Conservation (phyloP, 2,888 invertebrate genomes). For the Sialis lutaria region DNA sequence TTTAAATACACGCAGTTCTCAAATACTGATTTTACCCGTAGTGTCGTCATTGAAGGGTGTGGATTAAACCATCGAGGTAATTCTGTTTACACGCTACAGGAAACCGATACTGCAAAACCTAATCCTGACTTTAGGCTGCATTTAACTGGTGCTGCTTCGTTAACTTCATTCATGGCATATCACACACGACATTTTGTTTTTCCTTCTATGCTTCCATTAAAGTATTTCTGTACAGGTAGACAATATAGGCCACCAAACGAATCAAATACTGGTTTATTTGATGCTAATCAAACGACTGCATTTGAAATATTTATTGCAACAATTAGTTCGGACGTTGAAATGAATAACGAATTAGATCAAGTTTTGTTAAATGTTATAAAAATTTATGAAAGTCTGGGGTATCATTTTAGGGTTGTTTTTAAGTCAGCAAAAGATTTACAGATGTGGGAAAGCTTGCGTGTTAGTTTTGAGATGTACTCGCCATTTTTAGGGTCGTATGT, state of each 20-base stretch:
- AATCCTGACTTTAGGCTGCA: constrained; percentile 40
- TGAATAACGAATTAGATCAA: constrained; percentile 35
- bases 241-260: constrained; percentile 37
- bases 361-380: constrained; percentile 31
- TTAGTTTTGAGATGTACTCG: constrained; percentile 61
- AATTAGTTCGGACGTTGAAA: constrained; percentile 26
- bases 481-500: constrained; percentile 40
- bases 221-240: constrained; percentile 51
- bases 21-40: constrained; percentile 63
- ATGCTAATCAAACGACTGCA: constrained; percentile 49
- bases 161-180: constrained; percentile 56
- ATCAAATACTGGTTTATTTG: constrained; percentile 36
- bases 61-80: constrained; percentile 35
- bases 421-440: constrained; percentile 41
- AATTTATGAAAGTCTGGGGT: constrained; percentile 45
- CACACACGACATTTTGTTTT: constrained; percentile 48
- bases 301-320: constrained; percentile 46
- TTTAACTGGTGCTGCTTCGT: constrained; percentile 56
- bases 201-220: constrained; percentile 44
- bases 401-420: constrained; percentile 47
- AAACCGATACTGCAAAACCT: constrained; percentile 33
- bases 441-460: constrained; percentile 46
- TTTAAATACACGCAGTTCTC: constrained; percentile 44
- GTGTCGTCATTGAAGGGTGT: constrained; percentile 57
- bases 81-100: constrained; percentile 39